These are phyloP conservation scores for Lontra canadensis DNA, from an alignment of 2,113 vertebrate species.

Conservation along the genomic window DNA sequence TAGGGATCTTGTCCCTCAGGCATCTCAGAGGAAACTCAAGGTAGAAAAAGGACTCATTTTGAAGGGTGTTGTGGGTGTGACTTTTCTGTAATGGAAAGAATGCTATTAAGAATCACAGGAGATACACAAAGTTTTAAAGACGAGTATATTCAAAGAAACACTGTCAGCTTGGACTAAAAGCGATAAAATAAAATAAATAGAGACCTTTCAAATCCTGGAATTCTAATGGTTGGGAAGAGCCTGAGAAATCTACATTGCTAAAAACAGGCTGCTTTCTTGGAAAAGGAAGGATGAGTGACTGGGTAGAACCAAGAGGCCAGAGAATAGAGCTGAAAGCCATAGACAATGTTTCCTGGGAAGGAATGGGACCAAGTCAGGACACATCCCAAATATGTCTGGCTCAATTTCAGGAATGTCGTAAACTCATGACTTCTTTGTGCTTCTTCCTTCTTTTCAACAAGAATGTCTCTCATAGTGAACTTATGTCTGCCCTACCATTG, in stretches of 20 bases:
- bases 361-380: neutral
- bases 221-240: neutral
- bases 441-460: neutral
- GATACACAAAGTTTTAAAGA: neutral
- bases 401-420: neutral
- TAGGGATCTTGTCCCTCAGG: neutral
- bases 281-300: neutral
- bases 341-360: neutral
- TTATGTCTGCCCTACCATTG: neutral
- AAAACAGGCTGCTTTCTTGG: neutral
- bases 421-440: neutral
- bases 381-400: neutral
- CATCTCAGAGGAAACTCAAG: neutral
- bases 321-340: neutral
- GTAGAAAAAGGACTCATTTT: neutral
- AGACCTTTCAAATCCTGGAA: neutral
- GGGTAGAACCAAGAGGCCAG: neutral
- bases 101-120: neutral
- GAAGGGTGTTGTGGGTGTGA: neutral
- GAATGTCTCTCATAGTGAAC: neutral
- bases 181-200: neutral
- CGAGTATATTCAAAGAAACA: neutral
- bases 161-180: neutral
- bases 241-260: neutral
- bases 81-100: neutral